Conservation (phyloP, 2,797 vertebrate genomes). For the Erithacus rubecula region DNA sequence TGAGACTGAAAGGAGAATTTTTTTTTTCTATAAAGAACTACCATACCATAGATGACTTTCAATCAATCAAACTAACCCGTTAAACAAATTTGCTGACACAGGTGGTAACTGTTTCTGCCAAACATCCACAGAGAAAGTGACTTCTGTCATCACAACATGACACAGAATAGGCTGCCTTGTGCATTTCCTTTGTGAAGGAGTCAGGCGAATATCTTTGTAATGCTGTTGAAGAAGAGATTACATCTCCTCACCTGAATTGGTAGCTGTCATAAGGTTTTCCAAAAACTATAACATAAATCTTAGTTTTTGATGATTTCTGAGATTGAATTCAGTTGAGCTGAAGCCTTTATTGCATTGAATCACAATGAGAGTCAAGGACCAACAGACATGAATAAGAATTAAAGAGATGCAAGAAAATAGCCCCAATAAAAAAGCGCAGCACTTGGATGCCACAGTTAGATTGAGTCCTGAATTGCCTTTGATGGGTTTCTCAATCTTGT, state of each 20-base stretch:
- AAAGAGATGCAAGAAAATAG: constrained; percentile 60
- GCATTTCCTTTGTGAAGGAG: not conserved
- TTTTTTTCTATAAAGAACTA: not conserved
- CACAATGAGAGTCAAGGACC: constrained; percentile 23
- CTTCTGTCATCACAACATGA: constrained; percentile 8
- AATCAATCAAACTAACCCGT: not conserved
- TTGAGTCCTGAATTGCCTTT: constrained; percentile 62
- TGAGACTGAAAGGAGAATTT: not conserved
- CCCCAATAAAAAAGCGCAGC: constrained; percentile 25
- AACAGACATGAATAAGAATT: constrained; percentile 59
- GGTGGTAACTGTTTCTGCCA: constrained; percentile 20
- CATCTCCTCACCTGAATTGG: not conserved
- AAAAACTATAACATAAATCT: constrained; percentile 50
- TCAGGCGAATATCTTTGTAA: not conserved
- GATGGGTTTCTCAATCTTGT: constrained; percentile 70
- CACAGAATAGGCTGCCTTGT: not conserved
- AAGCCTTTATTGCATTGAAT: constrained; percentile 56
- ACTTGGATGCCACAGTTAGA: constrained; percentile 47
- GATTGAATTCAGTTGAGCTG: constrained; percentile 49
- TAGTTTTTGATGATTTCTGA: constrained; percentile 61
- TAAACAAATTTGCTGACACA: constrained; percentile 2
- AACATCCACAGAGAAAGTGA: not conserved
- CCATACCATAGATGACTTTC: not conserved
- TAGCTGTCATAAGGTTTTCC: constrained; percentile 10
- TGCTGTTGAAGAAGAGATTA: not conserved